A percentile compares a stretch with the other conserved stretches of the same genome.
Evolutionary conservation across 1,140 invertebrate species (phyloP).

Genomic region (Whitmania pigra): DNA sequence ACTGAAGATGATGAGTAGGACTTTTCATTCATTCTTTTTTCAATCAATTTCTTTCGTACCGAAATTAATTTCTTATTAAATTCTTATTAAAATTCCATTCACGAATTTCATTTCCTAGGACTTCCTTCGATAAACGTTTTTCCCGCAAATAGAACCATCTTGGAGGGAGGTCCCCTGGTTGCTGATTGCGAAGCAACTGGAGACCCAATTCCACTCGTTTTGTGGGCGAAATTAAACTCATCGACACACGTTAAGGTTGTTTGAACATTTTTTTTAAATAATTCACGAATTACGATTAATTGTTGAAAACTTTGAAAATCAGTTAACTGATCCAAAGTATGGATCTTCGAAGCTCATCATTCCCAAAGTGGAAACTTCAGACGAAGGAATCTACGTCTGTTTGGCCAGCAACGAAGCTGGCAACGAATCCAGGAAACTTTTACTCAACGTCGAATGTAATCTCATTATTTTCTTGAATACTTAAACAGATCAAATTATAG

Average conservation of each 20-base stretch:
- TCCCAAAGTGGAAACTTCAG: background rate
- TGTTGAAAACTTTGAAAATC: too few species aligned
- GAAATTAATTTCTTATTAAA: too few species aligned
- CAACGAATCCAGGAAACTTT: background rate
- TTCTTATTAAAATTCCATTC: background rate
- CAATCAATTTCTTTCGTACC: background rate
- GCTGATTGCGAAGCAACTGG: background rate
- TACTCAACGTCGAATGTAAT: slow-evolving; percentile 2
- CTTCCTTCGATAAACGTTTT: background rate
- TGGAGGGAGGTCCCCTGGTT: slow-evolving; percentile 4
- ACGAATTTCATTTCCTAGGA: background rate
- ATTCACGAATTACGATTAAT: too few species aligned
- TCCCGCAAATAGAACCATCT: background rate
- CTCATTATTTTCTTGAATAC: too few species aligned
- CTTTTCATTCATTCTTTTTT: background rate
- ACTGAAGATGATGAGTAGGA: background rate
- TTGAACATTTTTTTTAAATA: too few species aligned
- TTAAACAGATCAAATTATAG: too few species aligned
- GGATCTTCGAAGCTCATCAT: background rate
- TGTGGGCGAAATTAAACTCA: background rate
- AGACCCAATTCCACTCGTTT: background rate
- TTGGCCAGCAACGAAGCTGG: slow-evolving; percentile 1
- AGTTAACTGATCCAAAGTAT: background rate
- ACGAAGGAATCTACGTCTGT: slow-evolving; percentile 7
- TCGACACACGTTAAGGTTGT: too few species aligned